Evolutionary conservation across 2,113 vertebrate species (phyloP).

Genomic region (Petrocephalus zakoni): DNA sequence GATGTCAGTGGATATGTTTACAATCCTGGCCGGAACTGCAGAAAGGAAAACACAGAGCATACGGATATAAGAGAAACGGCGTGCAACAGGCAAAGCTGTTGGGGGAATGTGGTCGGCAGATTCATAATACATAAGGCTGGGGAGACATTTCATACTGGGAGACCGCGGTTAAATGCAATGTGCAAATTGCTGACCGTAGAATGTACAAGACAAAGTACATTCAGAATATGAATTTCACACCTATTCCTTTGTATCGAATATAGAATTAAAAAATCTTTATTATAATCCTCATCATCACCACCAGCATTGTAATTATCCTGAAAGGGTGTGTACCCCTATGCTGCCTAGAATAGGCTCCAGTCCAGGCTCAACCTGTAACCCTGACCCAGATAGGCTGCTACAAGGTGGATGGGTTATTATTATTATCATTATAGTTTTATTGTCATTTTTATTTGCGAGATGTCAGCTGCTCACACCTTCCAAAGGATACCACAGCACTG

Average conservation of each 20-base stretch:
- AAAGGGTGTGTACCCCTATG: background rate
- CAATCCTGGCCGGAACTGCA: slow-evolving; percentile 91
- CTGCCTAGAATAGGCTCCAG: background rate
- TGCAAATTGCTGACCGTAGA: slow-evolving; percentile 42
- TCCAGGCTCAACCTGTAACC: background rate
- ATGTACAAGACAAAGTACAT: slow-evolving; percentile 11
- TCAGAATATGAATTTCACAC: background rate
- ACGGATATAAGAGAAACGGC: background rate
- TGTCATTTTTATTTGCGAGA: background rate
- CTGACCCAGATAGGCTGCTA: background rate
- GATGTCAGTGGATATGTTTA: slow-evolving; percentile 83
- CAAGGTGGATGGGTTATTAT: background rate
- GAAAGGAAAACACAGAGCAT: slow-evolving; percentile 24
- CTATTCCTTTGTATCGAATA: background rate
- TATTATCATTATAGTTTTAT: background rate
- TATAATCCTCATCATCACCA: background rate
- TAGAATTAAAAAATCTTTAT: background rate
- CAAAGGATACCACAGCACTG: background rate
- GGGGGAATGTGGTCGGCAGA: background rate
- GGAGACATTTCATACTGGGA: background rate
- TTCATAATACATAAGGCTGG: background rate
- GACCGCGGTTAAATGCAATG: background rate
- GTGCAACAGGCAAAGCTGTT: background rate
- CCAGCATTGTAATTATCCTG: background rate
- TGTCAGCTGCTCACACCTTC: background rate